Base-by-base conservation (phyloP, 2,888 invertebrate species). In the Ceriagrion tenellum region DNA sequence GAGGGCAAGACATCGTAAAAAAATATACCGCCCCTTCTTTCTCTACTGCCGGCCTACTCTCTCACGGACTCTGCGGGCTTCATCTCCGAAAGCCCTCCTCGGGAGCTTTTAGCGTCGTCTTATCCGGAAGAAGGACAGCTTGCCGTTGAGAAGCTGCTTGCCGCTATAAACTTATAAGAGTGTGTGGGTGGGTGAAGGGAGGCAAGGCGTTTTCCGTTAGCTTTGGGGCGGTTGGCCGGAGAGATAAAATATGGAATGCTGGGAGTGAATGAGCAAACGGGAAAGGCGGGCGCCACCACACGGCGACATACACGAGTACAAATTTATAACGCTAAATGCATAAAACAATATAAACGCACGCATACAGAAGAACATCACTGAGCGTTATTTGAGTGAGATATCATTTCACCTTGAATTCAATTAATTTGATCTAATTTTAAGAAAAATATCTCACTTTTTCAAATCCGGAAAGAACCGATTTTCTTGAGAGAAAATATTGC, bases 151-250 rank as follows among this genome's bases (percentile, higher is more conserved):
- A 69, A 69, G 69, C 26, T n/a, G n/a, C 26, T 26, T 12, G 20
- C 59, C 69, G 69, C 69, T 69, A 69, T 69, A 69, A 69, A 69
- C 69, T n/a, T 69, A 69, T 26, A 69, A 69, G 69, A 69, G 69
- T 47, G 47, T 47, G 47, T 2, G 2, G 4, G 47, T 2, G 47
- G 8, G 47, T 2, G 47, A 47, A n/a, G n/a, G n/a, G n/a, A n/a
- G n/a, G n/a, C n/a, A n/a, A 23, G 63, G 69, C 69, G n/a, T 69
- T 69, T 69, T 69, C 26, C n/a, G 23, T 47, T 47, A 47, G 69
- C 26, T 26, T 20, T 69, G 69, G 63, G 8, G 47, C 47, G 47
- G 47, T 47, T 8, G 4, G 47, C 47, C 47, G 69, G 26, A 23
- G 26, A 23, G 23, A 69, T 69, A 26, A 69, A 69, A 69, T 69